A percentile compares a stretch with the other conserved stretches of the same genome.
phyloP scores from a whole-genome alignment of 1,140 invertebrate genomes.

The Hypothenemus hampei region DNA sequence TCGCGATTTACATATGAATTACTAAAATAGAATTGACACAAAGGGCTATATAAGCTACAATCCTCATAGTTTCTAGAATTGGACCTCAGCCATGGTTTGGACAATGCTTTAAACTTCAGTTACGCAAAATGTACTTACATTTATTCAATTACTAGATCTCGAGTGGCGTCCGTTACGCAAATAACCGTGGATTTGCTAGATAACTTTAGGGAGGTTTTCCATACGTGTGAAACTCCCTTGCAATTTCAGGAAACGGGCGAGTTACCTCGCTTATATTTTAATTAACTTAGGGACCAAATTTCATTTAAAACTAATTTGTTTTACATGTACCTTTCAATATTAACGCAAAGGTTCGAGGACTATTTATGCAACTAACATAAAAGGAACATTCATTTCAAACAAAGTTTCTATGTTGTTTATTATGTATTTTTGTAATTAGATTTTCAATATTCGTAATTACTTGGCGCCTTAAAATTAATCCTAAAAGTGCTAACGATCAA shows the following conservation, averaged over 20 bases:
- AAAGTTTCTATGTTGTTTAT: too few species aligned
- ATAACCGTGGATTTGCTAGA: background rate
- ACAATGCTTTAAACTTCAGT: background rate
- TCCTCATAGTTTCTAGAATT: conserved; percentile 4
- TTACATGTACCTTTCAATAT: background rate
- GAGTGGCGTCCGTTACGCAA: conserved; percentile 4
- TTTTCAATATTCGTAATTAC: too few species aligned
- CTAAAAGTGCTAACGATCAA: too few species aligned
- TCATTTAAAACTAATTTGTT: background rate
- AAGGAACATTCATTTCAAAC: too few species aligned
- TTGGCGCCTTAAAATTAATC: too few species aligned
- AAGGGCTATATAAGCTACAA: conserved; percentile 17
- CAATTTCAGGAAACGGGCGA: too few species aligned
- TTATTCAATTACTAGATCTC: conserved; percentile 14
- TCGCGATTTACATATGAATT: conserved; percentile 23
- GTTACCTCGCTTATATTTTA: background rate
- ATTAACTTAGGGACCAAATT: background rate
- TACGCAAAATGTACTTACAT: conserved; percentile 8
- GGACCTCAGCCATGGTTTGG: conserved; percentile 7
- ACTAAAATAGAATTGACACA: conserved; percentile 24
- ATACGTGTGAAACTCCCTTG: too few species aligned
- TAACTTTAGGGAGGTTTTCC: background rate
- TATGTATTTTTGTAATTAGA: too few species aligned
- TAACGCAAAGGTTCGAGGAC: background rate
- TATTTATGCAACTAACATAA: background rate